A percentile compares a stretch with the other conserved stretches of the same genome.
phyloP scores from a whole-genome alignment of 2,888 invertebrate species.

The Hirtodrosophila duncani region DNA sequence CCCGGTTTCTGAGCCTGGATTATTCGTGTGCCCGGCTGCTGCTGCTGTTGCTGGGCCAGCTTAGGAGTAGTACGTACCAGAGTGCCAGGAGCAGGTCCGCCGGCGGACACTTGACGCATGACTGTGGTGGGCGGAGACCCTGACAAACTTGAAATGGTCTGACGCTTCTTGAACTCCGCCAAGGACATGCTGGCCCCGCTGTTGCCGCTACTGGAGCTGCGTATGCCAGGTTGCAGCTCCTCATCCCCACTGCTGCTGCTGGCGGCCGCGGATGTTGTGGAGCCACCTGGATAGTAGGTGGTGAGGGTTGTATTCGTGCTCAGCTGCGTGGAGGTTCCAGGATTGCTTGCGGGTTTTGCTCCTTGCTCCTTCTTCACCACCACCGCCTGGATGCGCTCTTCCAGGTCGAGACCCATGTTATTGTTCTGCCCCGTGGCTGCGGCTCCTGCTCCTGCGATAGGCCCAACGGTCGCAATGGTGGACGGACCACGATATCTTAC shows the following conservation, averaged over 20 bases:
- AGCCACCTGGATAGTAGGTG: conserved; percentile 58
- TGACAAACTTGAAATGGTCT: conserved; percentile 41
- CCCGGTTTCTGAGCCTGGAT: conserved; percentile 21
- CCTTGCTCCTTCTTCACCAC: conserved; percentile 76
- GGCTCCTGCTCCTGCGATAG: conserved; percentile 24
- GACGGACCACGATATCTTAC: conserved; percentile 44
- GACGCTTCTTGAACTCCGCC: conserved; percentile 75
- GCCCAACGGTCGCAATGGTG: conserved; percentile 24
- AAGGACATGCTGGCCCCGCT: conserved; percentile 72
- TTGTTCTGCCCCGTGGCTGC: conserved; percentile 12
- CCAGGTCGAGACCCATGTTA: conserved; percentile 68
- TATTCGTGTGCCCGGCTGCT: conserved; percentile 17
- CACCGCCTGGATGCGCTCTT: conserved; percentile 77
- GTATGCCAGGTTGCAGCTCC: conserved; percentile 51
- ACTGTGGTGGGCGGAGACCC: conserved; percentile 22
- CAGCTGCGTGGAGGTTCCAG: conserved; percentile 24
- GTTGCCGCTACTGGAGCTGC: conserved; percentile 26
- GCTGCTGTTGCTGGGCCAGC: conserved; percentile 18
- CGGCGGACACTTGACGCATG: conserved; percentile 20
- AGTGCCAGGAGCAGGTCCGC: conserved; percentile 36
- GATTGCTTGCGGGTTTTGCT: conserved; percentile 47
- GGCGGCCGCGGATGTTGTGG: conserved; percentile 9
- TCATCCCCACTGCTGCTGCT: conserved; percentile 66
- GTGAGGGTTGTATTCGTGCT: conserved; percentile 67
- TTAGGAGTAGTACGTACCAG: conserved; percentile 54